Evolutionary conservation across 1,140 invertebrate genomes (phyloP).

Genomic region (Hycleus cichorii): DNA sequence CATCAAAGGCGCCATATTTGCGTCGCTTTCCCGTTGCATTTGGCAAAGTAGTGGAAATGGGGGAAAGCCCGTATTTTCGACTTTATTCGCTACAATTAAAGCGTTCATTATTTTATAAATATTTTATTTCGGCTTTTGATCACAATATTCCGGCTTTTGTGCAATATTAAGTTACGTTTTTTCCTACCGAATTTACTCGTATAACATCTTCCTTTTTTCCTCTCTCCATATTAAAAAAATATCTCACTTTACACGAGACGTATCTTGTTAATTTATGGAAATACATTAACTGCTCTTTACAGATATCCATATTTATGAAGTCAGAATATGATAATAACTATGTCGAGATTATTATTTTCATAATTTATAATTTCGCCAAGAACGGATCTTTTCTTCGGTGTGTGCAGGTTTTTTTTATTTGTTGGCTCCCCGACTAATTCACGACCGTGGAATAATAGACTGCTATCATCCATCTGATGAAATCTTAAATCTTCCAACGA

Average conservation of each 20-base stretch:
- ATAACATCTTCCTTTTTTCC: background rate
- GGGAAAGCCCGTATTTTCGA: too few relatives aligned
- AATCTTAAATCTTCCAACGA: too few relatives aligned
- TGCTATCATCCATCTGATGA: too few relatives aligned
- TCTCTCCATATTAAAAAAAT: too few relatives aligned
- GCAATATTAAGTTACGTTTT: background rate
- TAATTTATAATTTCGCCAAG: slow-evolving; percentile 8
- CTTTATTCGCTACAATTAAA: slow-evolving; percentile 3
- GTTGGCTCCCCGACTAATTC: too few relatives aligned
- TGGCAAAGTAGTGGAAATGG: too few relatives aligned
- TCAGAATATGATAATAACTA: slow-evolving; percentile 1
- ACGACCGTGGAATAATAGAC: too few relatives aligned
- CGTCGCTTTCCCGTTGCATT: too few relatives aligned
- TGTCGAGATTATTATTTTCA: slow-evolving; percentile 2
- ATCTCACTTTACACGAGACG: too few relatives aligned
- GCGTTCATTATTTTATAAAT: slow-evolving; percentile 12
- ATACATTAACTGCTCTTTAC: slow-evolving; percentile 11
- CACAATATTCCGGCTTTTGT: background rate
- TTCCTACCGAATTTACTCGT: background rate
- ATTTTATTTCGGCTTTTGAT: slow-evolving; percentile 7
- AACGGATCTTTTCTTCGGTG: too few relatives aligned
- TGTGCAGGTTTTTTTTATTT: too few relatives aligned
- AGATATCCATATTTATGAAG: slow-evolving; percentile 11
- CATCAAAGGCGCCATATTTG: slow-evolving; percentile 1
- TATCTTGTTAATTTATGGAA: slow-evolving; percentile 10